Conservation (phyloP, 2,113 vertebrate genomes). For the Lampris megalopsis region DNA sequence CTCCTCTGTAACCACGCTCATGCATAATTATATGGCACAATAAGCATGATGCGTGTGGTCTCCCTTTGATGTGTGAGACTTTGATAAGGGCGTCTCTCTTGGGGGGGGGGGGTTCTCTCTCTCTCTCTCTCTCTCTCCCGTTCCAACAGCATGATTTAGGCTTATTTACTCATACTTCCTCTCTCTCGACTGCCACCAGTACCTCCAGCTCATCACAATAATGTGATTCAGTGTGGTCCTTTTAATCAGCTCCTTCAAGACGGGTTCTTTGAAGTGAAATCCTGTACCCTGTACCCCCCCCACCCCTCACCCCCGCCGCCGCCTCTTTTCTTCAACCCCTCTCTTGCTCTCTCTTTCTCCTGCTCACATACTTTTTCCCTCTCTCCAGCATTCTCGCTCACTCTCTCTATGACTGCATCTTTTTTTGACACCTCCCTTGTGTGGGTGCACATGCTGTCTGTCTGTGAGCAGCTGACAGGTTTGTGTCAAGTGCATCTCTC, state of each 20-base stretch:
- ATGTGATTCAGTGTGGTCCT: conserved; percentile 56
- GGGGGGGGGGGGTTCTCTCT: conserved; percentile 1
- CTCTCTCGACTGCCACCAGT: conserved; percentile 47
- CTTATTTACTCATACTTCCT: conserved; percentile 51
- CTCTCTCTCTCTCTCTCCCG: conserved; percentile 22
- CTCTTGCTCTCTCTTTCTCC: neutral
- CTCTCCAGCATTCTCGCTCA: neutral
- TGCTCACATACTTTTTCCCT: conserved; percentile 11
- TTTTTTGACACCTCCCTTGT: conserved; percentile 41
- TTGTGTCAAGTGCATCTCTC: conserved; percentile 48
- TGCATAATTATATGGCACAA: conserved; percentile 45
- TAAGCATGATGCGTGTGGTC: conserved; percentile 32
- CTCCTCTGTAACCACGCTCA: conserved; percentile 29
- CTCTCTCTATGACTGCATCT: conserved; percentile 47
- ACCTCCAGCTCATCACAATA: conserved; percentile 57
- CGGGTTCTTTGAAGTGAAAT: conserved; percentile 43
- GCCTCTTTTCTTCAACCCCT: neutral
- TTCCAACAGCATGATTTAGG: conserved; percentile 62
- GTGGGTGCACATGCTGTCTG: conserved; percentile 59
- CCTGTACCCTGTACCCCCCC: neutral
- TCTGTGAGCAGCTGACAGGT: conserved; percentile 44
- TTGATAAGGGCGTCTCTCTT: conserved; percentile 27
- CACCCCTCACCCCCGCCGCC: neutral
- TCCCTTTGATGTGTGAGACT: conserved; percentile 54
- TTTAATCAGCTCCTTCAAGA: conserved; percentile 58